Conservation (phyloP, 37 sponge, comb jelly and placozoan genomes). For the Hormiphora californensis region DNA sequence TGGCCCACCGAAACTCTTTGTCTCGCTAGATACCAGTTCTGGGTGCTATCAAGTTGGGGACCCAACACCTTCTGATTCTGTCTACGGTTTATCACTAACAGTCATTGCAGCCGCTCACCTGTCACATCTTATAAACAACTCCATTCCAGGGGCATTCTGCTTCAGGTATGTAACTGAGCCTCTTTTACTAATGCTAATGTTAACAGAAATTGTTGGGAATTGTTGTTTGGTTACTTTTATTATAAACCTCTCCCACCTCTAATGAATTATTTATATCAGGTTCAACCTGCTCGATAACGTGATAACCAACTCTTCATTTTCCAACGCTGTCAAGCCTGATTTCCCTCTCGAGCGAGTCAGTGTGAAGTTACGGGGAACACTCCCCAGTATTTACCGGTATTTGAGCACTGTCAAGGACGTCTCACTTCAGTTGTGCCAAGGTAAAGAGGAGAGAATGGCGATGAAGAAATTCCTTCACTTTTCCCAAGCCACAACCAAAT, state of each 20-base stretch:
- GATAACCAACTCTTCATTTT: conserved; percentile 8
- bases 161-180: background rate
- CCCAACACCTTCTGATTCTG: background rate
- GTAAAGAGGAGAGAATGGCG: background rate
- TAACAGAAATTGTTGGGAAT: background rate
- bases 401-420: background rate
- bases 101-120: conserved; percentile 57
- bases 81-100: conserved; percentile 65
- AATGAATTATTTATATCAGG: background rate
- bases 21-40: conserved; percentile 59
- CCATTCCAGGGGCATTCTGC: background rate
- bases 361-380: background rate
- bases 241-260: background rate
- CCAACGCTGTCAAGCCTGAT: conserved; percentile 1
- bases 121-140: background rate
- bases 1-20: background rate
- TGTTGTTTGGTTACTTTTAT: background rate
- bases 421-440: conserved; percentile 15
- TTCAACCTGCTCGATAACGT: conserved; percentile 20
- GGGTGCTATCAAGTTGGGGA: conserved; percentile 65
- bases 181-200: background rate
- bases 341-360: conserved; percentile 15
- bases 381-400: background rate
- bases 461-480: background rate
- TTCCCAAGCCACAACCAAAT: background rate